Evolutionary conservation across 1,140 invertebrate species (phyloP).

Genomic region (Pachypeltis micranthus): DNA sequence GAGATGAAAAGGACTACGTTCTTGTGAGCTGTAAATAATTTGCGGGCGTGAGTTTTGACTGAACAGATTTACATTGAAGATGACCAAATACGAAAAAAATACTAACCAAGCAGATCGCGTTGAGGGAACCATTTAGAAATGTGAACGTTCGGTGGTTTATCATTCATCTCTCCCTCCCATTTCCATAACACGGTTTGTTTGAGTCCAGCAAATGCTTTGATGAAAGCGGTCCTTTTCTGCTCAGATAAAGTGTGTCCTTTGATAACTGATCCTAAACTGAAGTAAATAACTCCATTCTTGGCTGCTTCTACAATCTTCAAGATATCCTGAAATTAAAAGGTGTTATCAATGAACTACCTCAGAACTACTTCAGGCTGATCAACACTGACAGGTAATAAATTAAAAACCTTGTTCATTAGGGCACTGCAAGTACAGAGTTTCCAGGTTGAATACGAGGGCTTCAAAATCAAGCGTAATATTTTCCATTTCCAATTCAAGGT

Average conservation of each 20-base stretch:
- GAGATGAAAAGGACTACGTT: conserved; percentile 38
- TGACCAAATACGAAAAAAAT: background rate
- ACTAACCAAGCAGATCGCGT: conserved; percentile 43
- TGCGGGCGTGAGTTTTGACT: too few species aligned
- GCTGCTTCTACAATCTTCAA: conserved; percentile 29
- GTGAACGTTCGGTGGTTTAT: conserved; percentile 42
- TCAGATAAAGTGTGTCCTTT: conserved; percentile 26
- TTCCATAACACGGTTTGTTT: conserved; percentile 51
- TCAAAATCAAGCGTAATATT: too few species aligned
- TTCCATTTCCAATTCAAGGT: too few species aligned
- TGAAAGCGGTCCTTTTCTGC: conserved; percentile 41
- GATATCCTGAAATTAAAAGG: conserved; percentile 18
- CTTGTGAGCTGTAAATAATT: conserved; percentile 32
- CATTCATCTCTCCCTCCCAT: conserved; percentile 41
- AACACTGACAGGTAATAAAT: too few species aligned
- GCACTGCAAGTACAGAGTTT: too few species aligned
- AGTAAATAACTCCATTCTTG: conserved; percentile 51
- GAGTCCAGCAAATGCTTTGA: conserved; percentile 45
- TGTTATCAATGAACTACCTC: too few species aligned
- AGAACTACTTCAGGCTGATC: too few species aligned
- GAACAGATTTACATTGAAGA: too few species aligned
- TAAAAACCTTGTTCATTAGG: too few species aligned
- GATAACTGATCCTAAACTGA: conserved; percentile 52
- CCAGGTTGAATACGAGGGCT: too few species aligned
- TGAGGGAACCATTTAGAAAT: conserved; percentile 50